Base-by-base conservation (phyloP, 2,113 vertebrate species). In the Dascyllus trimaculatus region DNA sequence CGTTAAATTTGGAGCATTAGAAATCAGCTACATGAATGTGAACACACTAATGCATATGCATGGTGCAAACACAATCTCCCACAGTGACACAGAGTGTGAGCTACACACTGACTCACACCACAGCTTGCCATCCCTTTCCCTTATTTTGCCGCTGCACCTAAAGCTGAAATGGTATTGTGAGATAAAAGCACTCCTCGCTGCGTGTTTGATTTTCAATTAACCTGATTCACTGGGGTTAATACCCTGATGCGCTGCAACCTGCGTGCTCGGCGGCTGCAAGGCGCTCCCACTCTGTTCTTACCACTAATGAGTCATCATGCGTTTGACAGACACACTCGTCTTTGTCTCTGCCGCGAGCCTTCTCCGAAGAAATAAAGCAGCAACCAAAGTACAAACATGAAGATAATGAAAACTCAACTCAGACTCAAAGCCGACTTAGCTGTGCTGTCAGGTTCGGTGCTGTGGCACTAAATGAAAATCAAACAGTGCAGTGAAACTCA, bases 151-250 rank as follows among this genome's bases (percentile, higher is more conserved):
- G 52, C 61, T 21, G n/a, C 32, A 48, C 61, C 73, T 74, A 18
- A 71, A 81, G 40, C 80, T 21, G 38, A 64, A 63, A 52, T n/a
- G n/a, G 24, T 56, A 40, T 22, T 61, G 78, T 52, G 71, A 58
- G 80, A 88, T 85, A 54, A 85, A 84, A 87, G 59, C 74, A 18
- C 75, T 69, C 75, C 68, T 75, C 32, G 19, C 71, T 70, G 57
- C n/a, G 48, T 59, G 60, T 76, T 79, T 80, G 78, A 80, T 79
- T 85, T 90, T 82, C 75, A 90, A 82, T 91, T 88, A 91, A 89
- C 85, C 86, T 63, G 65, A 84, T 88, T 82, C 78, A 32, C 29
- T 4, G 38, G 56, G 80, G 88, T 84, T 84, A 57, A 84, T 79
- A 45, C 70, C 35, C 32, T 53, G 56, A 80, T 71, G 72, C 13